Percentiles rank a stretch among this genome's conserved stretches.
Evolutionary conservation across 2,888 invertebrate species (phyloP).

Genomic region (Trilocha varians): DNA sequence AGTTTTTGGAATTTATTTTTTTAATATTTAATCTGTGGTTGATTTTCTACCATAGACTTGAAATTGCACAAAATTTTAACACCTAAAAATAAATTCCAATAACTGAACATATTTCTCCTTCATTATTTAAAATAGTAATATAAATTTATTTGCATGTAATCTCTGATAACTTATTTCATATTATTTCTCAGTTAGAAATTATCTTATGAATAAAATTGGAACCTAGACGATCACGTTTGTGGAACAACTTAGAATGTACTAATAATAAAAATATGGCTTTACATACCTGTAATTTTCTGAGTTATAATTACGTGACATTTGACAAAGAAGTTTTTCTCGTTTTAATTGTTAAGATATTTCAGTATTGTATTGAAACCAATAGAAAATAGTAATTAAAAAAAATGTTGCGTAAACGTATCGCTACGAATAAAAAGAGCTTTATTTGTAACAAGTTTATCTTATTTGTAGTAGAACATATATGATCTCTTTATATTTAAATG

Average conservation of each 20-base stretch:
- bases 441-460: slow-evolving; percentile 61
- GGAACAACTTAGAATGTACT: too few relatives aligned
- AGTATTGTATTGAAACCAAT: slow-evolving; percentile 40
- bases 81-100: not conserved
- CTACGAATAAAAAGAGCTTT: slow-evolving; percentile 56
- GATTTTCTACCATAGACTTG: not conserved
- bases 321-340: not conserved
- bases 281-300: too few relatives aligned
- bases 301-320: too few relatives aligned
- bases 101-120: not conserved
- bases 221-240: too few relatives aligned
- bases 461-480: slow-evolving; percentile 62
- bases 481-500: slow-evolving; percentile 60
- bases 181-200: too few relatives aligned
- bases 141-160: not conserved
- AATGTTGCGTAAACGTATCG: slow-evolving; percentile 37
- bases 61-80: not conserved
- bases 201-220: too few relatives aligned
- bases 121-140: not conserved
- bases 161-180: too few relatives aligned
- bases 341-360: slow-evolving; percentile 9
- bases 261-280: too few relatives aligned
- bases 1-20: not conserved
- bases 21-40: not conserved
- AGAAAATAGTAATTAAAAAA: too few relatives aligned